Percentiles rank a stretch among this genome's conserved stretches.
Conservation (phyloP, 2,888 invertebrate species). For the Pollenia griseotomentosa region DNA sequence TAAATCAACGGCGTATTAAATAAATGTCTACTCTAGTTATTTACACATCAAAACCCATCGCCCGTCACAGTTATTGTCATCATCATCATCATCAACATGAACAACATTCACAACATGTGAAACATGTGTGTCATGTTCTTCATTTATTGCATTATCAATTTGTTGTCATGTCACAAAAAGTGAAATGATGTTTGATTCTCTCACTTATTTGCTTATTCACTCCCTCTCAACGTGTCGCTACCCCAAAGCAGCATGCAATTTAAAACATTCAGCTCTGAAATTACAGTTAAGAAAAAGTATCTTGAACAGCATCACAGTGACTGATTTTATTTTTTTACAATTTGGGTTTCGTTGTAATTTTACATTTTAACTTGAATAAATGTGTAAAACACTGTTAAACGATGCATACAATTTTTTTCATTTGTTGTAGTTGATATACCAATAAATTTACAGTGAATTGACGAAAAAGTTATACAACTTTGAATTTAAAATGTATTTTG, state of each 20-base stretch:
- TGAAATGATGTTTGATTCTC: constrained; percentile 5
- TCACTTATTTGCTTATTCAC: neutral
- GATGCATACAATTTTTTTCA: constrained; percentile 13
- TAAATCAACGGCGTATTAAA: neutral
- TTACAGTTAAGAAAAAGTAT: constrained; percentile 11
- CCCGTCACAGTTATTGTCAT: neutral
- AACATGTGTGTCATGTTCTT: constrained; percentile 19
- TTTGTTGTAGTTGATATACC: neutral
- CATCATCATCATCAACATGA: neutral
- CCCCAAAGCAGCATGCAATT: neutral
- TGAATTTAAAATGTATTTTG: too few relatives aligned
- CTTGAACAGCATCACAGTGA: constrained; percentile 1
- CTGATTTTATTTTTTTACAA: neutral
- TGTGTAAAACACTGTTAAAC: constrained; percentile 33
- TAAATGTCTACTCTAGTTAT: constrained; percentile 20
- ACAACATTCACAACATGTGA: constrained; percentile 5
- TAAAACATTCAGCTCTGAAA: constrained; percentile 15
- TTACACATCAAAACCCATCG: neutral
- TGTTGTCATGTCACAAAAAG: constrained; percentile 48
- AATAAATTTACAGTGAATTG: constrained; percentile 4
- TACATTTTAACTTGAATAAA: constrained; percentile 3
- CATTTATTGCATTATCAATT: constrained; percentile 35
- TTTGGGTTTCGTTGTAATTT: constrained; percentile 5
- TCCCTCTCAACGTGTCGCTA: neutral
- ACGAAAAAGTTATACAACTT: neutral